Base-by-base conservation (phyloP, 2,797 vertebrate genomes). In the Paedocypris micromegethes region DNA sequence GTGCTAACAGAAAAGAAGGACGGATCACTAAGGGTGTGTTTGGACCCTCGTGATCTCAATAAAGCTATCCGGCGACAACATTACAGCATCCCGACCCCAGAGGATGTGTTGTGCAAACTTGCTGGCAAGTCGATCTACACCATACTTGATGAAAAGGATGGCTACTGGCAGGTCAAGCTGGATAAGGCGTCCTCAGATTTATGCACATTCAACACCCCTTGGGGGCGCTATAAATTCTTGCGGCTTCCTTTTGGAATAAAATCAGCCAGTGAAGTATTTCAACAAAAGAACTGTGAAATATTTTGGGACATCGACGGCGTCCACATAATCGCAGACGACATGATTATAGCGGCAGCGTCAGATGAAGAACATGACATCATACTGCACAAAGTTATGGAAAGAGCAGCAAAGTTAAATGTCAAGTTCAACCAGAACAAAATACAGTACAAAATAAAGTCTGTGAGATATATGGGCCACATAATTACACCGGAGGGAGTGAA, bases 91-190 rank as follows among this genome's bases (percentile, higher is more conserved):
- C 67, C 72, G 2, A 77, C 68, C 2, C 47, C 71, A 0, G 64
- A 78, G 2, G 76, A 76, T 4, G 74, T 78, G 0, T 7, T 5
- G 0, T 61, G 73, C n/a, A 76, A 70, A 66, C 66, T 84, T n/a
- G 47, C 71, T 54, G 73, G 55, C 59, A 75, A 65, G 72, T 72
- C 53, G 6, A 43, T 74, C n/a, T 54, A 62, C 52, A 47, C 56
- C 2, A 63, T 73, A 0, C 42, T 81, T 64, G 67, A 70, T 48
- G 57, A 81, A 60, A 72, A 80, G 68, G 66, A 79, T 54, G 55
- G 66, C 73, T 80, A 78, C 37, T 73, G 75, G 72, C 76, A 79
- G 64, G 76, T 77, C 64, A 79, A 78, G 72, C 44, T 78, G 45
- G 50, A 81, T 57, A 37, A 77, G 55, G 46, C 66, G 4, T 67